Conservation (phyloP, 2,888 invertebrate genomes). For the Biston betularia region DNA sequence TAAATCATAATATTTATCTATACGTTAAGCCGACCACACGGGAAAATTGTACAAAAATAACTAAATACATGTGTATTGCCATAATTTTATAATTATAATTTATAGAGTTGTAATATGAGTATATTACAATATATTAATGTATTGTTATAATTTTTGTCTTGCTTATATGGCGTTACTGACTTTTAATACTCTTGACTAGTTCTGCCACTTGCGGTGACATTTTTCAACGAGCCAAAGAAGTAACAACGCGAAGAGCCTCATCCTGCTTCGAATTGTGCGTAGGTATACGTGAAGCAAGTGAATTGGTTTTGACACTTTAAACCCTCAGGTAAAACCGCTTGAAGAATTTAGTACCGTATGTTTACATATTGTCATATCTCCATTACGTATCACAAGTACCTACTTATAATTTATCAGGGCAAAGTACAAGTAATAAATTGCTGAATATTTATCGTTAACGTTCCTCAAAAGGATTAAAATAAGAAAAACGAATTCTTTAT, state of each 20-base stretch:
- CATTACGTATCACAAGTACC: background rate
- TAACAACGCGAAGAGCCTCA: too few relatives aligned
- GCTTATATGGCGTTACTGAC: too few relatives aligned
- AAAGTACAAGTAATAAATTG: constrained; percentile 12
- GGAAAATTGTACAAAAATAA: background rate
- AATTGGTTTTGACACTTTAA: background rate
- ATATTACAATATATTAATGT: too few relatives aligned
- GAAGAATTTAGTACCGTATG: background rate
- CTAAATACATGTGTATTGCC: background rate
- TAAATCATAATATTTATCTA: background rate
- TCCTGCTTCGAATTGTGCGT: too few relatives aligned
- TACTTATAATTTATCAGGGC: constrained; percentile 5
- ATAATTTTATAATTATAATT: too few relatives aligned
- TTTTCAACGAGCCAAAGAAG: too few relatives aligned
- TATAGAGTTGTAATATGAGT: too few relatives aligned
- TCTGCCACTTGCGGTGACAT: too few relatives aligned
- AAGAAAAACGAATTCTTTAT: constrained; percentile 1
- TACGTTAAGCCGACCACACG: background rate
- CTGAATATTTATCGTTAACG: background rate
- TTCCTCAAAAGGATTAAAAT: constrained; percentile 3
- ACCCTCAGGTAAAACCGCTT: background rate
- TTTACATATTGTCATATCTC: constrained; percentile 1
- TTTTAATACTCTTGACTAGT: too few relatives aligned
- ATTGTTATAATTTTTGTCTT: too few relatives aligned
- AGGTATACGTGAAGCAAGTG: too few relatives aligned